Conservation (phyloP, 2,113 vertebrate genomes). For the Callionymus lyra region DNA sequence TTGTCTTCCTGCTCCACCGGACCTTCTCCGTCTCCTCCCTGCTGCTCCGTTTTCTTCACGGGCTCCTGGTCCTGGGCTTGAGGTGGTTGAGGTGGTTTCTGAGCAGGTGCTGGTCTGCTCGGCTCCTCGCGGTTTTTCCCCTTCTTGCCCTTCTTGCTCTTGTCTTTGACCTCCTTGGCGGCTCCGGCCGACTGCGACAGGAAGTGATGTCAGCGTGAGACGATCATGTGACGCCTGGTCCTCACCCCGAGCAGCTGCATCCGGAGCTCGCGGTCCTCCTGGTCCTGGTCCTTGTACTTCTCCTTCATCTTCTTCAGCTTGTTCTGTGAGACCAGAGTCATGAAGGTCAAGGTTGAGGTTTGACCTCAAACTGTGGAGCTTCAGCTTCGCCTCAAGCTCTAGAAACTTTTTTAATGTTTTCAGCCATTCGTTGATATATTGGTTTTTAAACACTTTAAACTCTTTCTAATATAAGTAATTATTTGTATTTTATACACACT, state of each 20-base stretch:
- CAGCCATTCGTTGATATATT: neutral
- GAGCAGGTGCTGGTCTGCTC: slow-evolving; percentile 58
- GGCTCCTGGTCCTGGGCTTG: slow-evolving; percentile 43
- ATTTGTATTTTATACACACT: too few species aligned
- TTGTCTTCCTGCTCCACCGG: slow-evolving; percentile 72
- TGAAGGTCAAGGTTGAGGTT: too few species aligned
- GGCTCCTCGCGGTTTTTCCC: slow-evolving; percentile 77
- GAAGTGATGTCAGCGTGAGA: neutral
- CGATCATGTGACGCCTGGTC: too few species aligned
- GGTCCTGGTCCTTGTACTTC: slow-evolving; percentile 97
- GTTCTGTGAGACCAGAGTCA: slow-evolving; percentile 70
- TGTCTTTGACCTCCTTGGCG: slow-evolving; percentile 81
- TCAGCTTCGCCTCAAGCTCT: too few species aligned
- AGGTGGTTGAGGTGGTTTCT: slow-evolving; percentile 58
- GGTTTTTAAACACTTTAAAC: too few species aligned
- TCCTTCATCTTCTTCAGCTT: slow-evolving; percentile 98
- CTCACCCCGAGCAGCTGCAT: slow-evolving; percentile 90
- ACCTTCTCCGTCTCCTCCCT: slow-evolving; percentile 49
- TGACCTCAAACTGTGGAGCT: too few species aligned
- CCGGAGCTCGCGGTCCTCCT: slow-evolving; percentile 91
- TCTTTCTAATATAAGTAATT: too few species aligned
- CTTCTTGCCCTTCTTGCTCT: slow-evolving; percentile 80
- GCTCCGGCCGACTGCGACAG: slow-evolving; percentile 76
- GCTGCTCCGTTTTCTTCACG: slow-evolving; percentile 40
- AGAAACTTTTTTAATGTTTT: neutral